Percentiles rank a stretch among this genome's conserved stretches.
Conservation (phyloP, 2,888 invertebrate genomes). For the Eurytoma californica region DNA sequence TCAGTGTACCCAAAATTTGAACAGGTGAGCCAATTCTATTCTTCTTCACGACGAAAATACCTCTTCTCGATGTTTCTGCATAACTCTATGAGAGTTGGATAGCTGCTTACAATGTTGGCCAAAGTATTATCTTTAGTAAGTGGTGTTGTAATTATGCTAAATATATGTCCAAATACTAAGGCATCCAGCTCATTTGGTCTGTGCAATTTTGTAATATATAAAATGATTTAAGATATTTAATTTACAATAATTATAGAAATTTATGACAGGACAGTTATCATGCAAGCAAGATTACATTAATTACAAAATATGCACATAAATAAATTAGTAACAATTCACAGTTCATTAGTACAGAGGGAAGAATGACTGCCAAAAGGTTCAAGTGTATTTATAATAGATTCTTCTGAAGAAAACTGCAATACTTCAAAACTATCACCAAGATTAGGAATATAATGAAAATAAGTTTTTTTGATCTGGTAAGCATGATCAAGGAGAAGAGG, state of each 20-base stretch:
- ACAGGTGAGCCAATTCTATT: slow-evolving; percentile 66
- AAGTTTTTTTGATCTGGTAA: slow-evolving; percentile 60
- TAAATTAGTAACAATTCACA: slow-evolving; percentile 15
- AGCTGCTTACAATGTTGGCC: slow-evolving; percentile 86
- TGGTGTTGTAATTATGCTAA: slow-evolving; percentile 92
- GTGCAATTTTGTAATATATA: slow-evolving; percentile 61
- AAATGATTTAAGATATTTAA: slow-evolving; percentile 34
- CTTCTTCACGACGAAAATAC: slow-evolving; percentile 80
- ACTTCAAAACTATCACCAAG: slow-evolving; percentile 61
- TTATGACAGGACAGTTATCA: slow-evolving; percentile 9
- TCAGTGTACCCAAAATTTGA: slow-evolving; percentile 69
- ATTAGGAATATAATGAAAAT: slow-evolving; percentile 56
- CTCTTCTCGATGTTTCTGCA: slow-evolving; percentile 89
- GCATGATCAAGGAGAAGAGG: slow-evolving; percentile 73
- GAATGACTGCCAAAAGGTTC: slow-evolving; percentile 4
- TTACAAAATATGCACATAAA: neutral
- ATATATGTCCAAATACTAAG: slow-evolving; percentile 97
- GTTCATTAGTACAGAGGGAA: slow-evolving; percentile 1
- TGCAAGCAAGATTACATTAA: neutral
- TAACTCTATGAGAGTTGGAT: slow-evolving; percentile 86
- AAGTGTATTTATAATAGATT: slow-evolving; percentile 55
- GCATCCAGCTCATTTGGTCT: slow-evolving; percentile 97
- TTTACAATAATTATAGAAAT: slow-evolving; percentile 5
- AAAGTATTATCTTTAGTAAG: slow-evolving; percentile 86
- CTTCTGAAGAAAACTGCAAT: slow-evolving; percentile 59